Evolutionary conservation across 2,888 invertebrate species (phyloP).

Genomic region (Rugalucina vietnamica): DNA sequence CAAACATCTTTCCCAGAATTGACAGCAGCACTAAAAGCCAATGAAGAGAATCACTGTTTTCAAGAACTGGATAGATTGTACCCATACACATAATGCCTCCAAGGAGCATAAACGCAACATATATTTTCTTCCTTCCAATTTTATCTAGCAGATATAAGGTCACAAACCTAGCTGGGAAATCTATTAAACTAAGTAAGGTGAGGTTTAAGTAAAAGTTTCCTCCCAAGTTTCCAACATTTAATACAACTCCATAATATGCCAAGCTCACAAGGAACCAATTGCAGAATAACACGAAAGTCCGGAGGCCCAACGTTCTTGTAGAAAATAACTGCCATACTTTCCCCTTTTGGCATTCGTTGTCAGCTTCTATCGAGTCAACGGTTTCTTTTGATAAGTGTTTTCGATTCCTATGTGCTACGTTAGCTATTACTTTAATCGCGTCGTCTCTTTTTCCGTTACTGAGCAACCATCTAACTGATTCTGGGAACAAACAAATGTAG

Average conservation of each 20-base stretch:
- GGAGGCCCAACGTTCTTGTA: not conserved
- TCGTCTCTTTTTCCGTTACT: not conserved
- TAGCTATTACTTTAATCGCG: not conserved
- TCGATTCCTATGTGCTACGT: not conserved
- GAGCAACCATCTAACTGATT: not conserved
- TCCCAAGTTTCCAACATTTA: not conserved
- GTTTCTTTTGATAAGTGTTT: not conserved
- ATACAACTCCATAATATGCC: not conserved
- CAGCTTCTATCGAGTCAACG: not conserved
- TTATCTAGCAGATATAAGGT: not conserved
- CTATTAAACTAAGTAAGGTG: not conserved
- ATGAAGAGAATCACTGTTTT: conserved; percentile 40
- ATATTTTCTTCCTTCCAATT: not conserved
- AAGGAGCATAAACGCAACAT: not conserved
- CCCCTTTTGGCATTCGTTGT: not conserved
- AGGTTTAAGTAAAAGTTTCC: not conserved
- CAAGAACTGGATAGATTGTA: not conserved
- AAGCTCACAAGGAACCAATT: not conserved
- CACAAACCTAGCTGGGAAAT: not conserved
- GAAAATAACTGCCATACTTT: not conserved
- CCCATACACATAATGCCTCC: not conserved
- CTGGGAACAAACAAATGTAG: not conserved
- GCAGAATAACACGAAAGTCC: not conserved
- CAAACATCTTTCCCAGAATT: conserved; percentile 70
- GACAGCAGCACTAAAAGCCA: conserved; percentile 65